phyloP scores from a whole-genome alignment of 1,140 invertebrate species.

The Aporrectodea caliginosa region DNA sequence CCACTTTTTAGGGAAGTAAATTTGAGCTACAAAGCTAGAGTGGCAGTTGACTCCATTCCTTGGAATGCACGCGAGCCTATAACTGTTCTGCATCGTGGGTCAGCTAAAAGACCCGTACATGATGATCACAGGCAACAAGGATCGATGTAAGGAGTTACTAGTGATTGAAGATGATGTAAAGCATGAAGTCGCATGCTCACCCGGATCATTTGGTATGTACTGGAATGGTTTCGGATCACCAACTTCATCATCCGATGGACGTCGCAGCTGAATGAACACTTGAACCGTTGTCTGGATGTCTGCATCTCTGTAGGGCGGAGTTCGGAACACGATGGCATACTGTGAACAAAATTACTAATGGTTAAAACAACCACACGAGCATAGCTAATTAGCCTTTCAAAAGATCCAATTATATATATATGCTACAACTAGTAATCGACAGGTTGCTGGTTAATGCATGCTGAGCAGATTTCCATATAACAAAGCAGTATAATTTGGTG shows the following conservation, averaged over 20 bases:
- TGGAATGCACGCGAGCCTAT: too few relatives aligned
- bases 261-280: slow-evolving; percentile 75
- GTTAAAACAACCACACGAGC: neutral
- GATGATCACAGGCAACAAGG: too few relatives aligned
- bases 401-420: neutral
- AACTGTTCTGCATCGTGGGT: neutral
- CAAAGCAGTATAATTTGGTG: too few relatives aligned
- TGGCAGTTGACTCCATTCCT: too few relatives aligned
- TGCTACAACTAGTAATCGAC: too few relatives aligned
- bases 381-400: neutral
- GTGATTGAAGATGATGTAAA: too few relatives aligned
- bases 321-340: slow-evolving; percentile 54
- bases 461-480: too few relatives aligned
- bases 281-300: slow-evolving; percentile 68
- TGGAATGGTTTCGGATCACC: slow-evolving; percentile 76
- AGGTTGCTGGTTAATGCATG: too few relatives aligned
- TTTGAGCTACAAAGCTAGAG: too few relatives aligned
- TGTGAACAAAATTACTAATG: slow-evolving; percentile 35
- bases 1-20: too few relatives aligned
- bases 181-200: slow-evolving; percentile 58
- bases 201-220: slow-evolving; percentile 79
- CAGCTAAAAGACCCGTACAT: too few relatives aligned
- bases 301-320: slow-evolving; percentile 48
- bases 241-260: slow-evolving; percentile 77
- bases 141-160: too few relatives aligned